phyloP scores from a whole-genome alignment of 2,113 vertebrate species.

The Todiramphus saurophagus region DNA sequence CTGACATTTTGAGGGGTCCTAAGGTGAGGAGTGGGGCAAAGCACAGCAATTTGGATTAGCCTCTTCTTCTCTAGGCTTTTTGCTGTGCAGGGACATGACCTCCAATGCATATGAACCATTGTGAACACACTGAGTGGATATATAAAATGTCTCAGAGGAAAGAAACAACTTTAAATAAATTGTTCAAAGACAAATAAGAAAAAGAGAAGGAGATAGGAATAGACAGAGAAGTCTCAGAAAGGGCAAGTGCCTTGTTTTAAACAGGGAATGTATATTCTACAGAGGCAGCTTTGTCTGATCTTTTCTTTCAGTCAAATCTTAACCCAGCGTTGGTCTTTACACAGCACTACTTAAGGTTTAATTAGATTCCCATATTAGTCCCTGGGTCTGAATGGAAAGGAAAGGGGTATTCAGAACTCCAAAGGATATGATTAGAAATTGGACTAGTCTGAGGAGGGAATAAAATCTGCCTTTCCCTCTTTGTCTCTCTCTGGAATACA shows the following conservation, averaged over 20 bases:
- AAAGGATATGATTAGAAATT: slow-evolving; percentile 34
- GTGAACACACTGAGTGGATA: neutral
- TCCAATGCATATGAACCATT: neutral
- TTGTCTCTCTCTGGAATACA: slow-evolving; percentile 20
- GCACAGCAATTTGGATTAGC: neutral
- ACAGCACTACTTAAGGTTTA: neutral
- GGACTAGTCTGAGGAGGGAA: slow-evolving; percentile 24
- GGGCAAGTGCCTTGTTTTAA: neutral
- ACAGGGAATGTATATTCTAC: neutral
- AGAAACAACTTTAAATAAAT: neutral
- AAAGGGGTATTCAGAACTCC: slow-evolving; percentile 21
- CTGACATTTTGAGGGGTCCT: neutral
- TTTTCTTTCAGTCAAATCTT: neutral
- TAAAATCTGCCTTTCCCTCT: slow-evolving; percentile 15
- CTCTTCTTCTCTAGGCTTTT: neutral
- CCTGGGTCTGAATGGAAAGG: neutral
- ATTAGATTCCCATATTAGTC: slow-evolving; percentile 20
- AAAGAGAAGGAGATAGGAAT: neutral
- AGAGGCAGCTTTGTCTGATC: neutral
- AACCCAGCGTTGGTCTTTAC: neutral
- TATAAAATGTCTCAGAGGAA: neutral
- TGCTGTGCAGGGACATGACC: neutral
- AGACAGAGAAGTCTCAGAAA: neutral
- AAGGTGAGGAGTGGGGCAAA: neutral
- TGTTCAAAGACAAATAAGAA: neutral